Evolutionary conservation across 1,140 invertebrate genomes (phyloP).

Genomic region (Panagrolaimus sp.): DNA sequence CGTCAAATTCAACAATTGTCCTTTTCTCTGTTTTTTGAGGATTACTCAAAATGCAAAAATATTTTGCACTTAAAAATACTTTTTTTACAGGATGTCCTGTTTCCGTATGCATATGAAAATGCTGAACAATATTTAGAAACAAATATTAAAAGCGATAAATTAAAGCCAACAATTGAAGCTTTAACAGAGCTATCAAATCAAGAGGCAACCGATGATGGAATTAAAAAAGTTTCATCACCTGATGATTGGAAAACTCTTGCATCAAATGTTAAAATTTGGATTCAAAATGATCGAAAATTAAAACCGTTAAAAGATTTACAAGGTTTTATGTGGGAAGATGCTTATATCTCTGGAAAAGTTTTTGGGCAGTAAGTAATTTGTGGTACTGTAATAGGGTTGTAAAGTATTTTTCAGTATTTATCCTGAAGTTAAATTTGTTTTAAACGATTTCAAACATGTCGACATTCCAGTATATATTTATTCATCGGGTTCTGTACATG

Average conservation of each 20-base stretch:
- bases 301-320: slow-evolving; percentile 75
- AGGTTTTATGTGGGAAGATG: slow-evolving; percentile 77
- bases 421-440: slow-evolving; percentile 71
- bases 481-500: slow-evolving; percentile 80
- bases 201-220: slow-evolving; percentile 31
- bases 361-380: slow-evolving; percentile 73
- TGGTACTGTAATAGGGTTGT: not conserved
- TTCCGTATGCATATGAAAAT: slow-evolving; percentile 72
- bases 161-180: slow-evolving; percentile 67
- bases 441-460: slow-evolving; percentile 68
- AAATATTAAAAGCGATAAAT: slow-evolving; percentile 68
- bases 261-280: slow-evolving; percentile 33
- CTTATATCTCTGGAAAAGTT: slow-evolving; percentile 70
- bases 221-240: slow-evolving; percentile 12
- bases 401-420: slow-evolving; percentile 68
- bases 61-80: too few species aligned
- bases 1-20: not conserved
- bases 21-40: not conserved
- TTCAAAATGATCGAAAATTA: slow-evolving; percentile 32
- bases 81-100: slow-evolving; percentile 67
- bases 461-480: slow-evolving; percentile 75
- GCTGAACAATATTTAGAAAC: slow-evolving; percentile 68
- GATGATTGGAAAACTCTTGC: slow-evolving; percentile 17
- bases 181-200: slow-evolving; percentile 59
- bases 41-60: too few species aligned